Conservation (phyloP, 1,140 invertebrate genomes). For the Saccostrea cuccullata region DNA sequence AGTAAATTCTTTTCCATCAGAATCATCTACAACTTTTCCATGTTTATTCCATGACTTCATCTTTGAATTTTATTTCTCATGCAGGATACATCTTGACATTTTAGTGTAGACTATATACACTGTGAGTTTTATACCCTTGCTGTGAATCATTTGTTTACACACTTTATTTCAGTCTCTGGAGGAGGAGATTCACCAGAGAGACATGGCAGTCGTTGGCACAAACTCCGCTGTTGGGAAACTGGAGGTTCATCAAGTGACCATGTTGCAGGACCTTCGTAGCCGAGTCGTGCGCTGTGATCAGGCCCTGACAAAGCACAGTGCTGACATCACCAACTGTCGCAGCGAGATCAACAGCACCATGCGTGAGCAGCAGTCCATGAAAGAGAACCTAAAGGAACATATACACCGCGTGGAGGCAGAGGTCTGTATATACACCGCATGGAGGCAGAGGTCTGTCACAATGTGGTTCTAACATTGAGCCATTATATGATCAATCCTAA, state of each 20-base stretch:
- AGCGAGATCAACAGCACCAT: slow-evolving; percentile 46
- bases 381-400: slow-evolving; percentile 65
- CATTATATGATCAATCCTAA: no score
- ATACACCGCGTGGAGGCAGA: slow-evolving; percentile 73
- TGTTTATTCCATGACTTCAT: no score
- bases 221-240: slow-evolving; percentile 75
- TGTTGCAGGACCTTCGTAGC: slow-evolving; percentile 74
- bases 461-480: no score
- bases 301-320: slow-evolving; percentile 70
- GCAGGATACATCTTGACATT: no score
- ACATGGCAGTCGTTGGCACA: slow-evolving; percentile 68
- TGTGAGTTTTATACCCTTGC: neutral
- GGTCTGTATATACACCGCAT: slow-evolving; percentile 60
- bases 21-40: no score
- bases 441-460: neutral
- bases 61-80: no score
- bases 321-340: slow-evolving; percentile 63
- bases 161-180: slow-evolving; percentile 66
- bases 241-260: slow-evolving; percentile 75
- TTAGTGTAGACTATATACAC: neutral
- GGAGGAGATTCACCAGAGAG: slow-evolving; percentile 67
- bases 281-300: slow-evolving; percentile 76
- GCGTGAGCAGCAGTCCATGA: slow-evolving; percentile 62
- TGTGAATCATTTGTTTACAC: neutral
- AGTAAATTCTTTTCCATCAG: no score